Percentiles rank a stretch among this genome's conserved stretches.
Evolutionary conservation across 1,140 invertebrate genomes (phyloP).

Genomic region (Heterodera schachtii): DNA sequence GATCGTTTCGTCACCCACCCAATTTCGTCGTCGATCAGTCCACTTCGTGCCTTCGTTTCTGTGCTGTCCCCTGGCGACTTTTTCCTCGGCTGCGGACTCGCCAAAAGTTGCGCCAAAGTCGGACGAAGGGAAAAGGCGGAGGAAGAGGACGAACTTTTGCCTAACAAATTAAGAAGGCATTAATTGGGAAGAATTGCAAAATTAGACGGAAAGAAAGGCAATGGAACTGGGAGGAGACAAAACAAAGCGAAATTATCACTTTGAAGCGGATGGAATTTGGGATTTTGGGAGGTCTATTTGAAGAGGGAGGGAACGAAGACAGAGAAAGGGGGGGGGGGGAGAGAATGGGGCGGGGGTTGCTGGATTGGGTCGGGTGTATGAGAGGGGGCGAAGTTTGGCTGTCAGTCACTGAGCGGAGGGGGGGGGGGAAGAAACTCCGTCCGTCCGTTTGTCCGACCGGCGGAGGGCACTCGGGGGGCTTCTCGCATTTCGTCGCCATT

Average conservation of each 20-base stretch:
- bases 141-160: background rate
- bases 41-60: background rate
- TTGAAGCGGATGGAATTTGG: too few species aligned
- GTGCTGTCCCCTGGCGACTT: background rate
- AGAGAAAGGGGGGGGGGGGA: background rate
- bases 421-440: too few species aligned
- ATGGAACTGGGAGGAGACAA: too few species aligned
- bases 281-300: background rate
- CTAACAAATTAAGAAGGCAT: background rate
- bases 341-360: background rate
- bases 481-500: constrained; percentile 14
- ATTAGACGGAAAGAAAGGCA: background rate
- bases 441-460: too few species aligned
- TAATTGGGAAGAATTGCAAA: background rate
- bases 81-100: constrained; percentile 3
- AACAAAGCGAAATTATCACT: too few species aligned
- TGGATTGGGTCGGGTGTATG: too few species aligned
- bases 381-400: background rate
- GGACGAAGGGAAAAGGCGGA: background rate
- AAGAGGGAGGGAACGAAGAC: too few species aligned
- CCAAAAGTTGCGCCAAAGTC: constrained; percentile 8
- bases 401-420: background rate
- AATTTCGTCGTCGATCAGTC: constrained; percentile 20
- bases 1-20: background rate
- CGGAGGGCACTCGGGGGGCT: background rate